Evolutionary conservation across 2,888 invertebrate species (phyloP).

Genomic region (Leptinotarsa rubiginosa): DNA sequence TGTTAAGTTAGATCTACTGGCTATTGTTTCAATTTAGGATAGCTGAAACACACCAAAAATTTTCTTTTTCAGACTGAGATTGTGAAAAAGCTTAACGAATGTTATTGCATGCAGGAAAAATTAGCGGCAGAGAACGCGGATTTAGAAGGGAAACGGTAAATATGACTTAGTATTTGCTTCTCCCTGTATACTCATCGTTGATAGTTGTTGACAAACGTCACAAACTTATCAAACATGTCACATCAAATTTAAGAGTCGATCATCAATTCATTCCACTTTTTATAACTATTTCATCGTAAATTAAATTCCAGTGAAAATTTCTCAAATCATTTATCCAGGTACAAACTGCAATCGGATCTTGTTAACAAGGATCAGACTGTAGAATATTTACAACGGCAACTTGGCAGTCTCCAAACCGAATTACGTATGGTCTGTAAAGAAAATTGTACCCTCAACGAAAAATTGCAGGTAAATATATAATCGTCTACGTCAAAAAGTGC

Average conservation of each 20-base stretch:
- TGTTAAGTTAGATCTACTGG: no score
- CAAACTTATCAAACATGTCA: constrained; percentile 17
- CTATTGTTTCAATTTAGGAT: no score
- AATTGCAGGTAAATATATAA: constrained; percentile 59
- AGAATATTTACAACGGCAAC: constrained; percentile 73
- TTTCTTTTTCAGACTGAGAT: constrained; percentile 50
- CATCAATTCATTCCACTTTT: background rate
- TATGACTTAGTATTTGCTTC: background rate
- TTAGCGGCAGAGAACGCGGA: constrained; percentile 76
- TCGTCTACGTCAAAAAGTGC: no score
- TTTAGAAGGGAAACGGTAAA: constrained; percentile 75
- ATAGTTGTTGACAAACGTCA: background rate
- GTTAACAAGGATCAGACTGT: constrained; percentile 74
- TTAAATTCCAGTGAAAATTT: constrained; percentile 12
- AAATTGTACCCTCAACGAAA: constrained; percentile 71
- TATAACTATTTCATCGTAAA: background rate
- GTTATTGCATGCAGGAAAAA: constrained; percentile 77
- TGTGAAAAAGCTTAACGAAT: constrained; percentile 73
- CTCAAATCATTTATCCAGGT: constrained; percentile 64
- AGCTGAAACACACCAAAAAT: no score
- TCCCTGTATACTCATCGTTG: background rate
- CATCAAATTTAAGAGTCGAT: background rate
- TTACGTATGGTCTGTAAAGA: constrained; percentile 74
- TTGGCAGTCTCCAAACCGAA: constrained; percentile 74
- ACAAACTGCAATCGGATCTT: constrained; percentile 74